Conservation (phyloP, 1,140 invertebrate species). For the Diachasma alloeum region DNA sequence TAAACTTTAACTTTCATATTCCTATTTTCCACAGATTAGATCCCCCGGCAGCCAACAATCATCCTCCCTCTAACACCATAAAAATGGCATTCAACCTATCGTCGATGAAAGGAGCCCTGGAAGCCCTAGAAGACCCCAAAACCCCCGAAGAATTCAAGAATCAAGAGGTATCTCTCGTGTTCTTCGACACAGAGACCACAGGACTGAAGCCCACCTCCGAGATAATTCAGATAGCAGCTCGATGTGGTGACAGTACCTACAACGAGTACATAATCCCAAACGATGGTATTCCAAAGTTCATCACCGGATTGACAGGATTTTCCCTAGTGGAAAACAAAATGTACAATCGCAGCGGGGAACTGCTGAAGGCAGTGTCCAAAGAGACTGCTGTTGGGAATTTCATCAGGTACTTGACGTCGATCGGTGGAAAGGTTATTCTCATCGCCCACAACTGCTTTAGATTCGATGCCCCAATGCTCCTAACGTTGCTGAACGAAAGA, state of each 20-base stretch:
- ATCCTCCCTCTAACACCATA: too few species aligned
- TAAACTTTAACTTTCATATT: too few species aligned
- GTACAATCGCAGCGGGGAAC: neutral
- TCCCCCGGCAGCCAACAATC: neutral
- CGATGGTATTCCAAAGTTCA: conserved; percentile 28
- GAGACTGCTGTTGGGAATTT: neutral
- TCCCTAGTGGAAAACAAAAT: conserved; percentile 8
- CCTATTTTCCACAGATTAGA: too few species aligned
- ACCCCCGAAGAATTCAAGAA: neutral
- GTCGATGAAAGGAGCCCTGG: neutral
- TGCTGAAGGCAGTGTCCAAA: neutral
- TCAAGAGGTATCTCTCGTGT: neutral
- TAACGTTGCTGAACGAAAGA: neutral
- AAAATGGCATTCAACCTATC: neutral
- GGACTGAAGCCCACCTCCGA: conserved; percentile 21
- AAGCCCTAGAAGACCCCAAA: neutral
- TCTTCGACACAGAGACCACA: conserved; percentile 31
- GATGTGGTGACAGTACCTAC: conserved; percentile 10
- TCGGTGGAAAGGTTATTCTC: neutral
- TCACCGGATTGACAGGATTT: conserved; percentile 24
- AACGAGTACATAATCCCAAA: conserved; percentile 23
- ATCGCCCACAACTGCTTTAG: conserved; percentile 16
- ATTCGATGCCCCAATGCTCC: conserved; percentile 17
- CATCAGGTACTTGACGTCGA: neutral
- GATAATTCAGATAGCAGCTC: conserved; percentile 32